These are phyloP conservation scores for Steinernema hermaphroditum DNA, from an alignment of 2,888 invertebrate species.

Conservation along the genomic window DNA sequence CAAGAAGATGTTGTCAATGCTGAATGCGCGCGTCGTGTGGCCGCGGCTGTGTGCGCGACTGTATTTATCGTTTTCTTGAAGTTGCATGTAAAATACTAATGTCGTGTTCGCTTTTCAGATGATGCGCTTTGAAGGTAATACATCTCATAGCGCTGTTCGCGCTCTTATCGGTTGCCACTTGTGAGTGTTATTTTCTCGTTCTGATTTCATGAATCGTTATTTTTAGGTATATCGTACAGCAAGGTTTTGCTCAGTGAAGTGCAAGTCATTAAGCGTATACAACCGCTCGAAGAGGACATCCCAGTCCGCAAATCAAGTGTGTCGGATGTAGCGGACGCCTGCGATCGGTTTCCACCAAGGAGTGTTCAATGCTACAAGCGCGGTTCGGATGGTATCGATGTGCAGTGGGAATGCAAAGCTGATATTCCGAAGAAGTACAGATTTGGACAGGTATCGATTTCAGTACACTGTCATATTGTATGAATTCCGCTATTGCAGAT, in stretches of 20 bases:
- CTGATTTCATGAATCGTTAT: background rate
- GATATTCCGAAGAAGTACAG: conserved; percentile 56
- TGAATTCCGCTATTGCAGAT: conserved; percentile 56
- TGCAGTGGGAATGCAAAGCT: conserved; percentile 65
- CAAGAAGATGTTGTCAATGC: too few species aligned
- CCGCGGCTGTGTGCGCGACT: too few species aligned
- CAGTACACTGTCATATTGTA: background rate
- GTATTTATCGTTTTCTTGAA: too few species aligned
- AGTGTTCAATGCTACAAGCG: conserved; percentile 72
- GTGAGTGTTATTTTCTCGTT: background rate
- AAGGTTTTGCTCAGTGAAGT: conserved; percentile 54
- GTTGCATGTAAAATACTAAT: too few species aligned
- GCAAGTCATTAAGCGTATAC: conserved; percentile 47
- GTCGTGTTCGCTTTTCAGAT: too few species aligned
- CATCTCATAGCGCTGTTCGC: background rate
- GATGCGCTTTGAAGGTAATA: too few species aligned
- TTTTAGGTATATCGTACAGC: background rate
- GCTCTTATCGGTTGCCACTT: background rate
- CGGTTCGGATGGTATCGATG: conserved; percentile 71
- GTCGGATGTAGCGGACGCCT: conserved; percentile 71
- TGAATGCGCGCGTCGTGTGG: too few species aligned
- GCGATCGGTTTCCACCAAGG: conserved; percentile 61
- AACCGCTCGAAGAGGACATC: conserved; percentile 53
- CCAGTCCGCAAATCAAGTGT: conserved; percentile 67
- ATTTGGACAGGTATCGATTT: conserved; percentile 54